Evolutionary conservation across 1,140 invertebrate species (phyloP), one percentile per base, ranked within the genome.

Genomic region (Oryzaephilus surinamensis): DNA sequence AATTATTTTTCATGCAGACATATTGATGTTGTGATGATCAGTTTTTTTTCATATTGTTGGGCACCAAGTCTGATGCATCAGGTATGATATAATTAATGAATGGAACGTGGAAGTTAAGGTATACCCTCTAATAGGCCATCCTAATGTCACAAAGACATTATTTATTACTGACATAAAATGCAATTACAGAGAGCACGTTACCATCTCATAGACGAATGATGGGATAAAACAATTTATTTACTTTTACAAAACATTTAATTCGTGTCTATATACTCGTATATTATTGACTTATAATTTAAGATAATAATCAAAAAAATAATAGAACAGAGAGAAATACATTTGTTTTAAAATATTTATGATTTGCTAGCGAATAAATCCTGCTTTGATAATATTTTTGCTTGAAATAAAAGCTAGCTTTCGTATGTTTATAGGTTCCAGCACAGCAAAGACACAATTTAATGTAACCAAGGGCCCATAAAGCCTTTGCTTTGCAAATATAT

Each of bases 1-100:
- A 57, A 57, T 57, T 55, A 57, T 57, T 55, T 57, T 55, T 47
- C 48, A 48, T 44, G 48, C 39, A 41, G 50, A 56, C 54, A 52
- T 53, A 55, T 53, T 52, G 54, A 51, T 54, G 47, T 51, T 31
- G 46, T 34, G 45, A 38, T 23, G 32, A 36, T 29, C 28, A 21
- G 12, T 16, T 7, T 15, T 33, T n/a, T n/a, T n/a, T n/a, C n/a
- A n/a, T n/a, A n/a, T n/a, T n/a, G n/a, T n/a, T n/a, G n/a, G n/a
- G n/a, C n/a, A n/a, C n/a, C n/a, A n/a, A n/a, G n/a, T 24, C 11
- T 11, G 23, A 8, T 8, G 11, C 23, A 10, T 24, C 10, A 11
- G 23, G 13, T 34, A 12, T 2, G 28, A 43, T 18, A 42, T 52
- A 53, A 55, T 55, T 53, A 55, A 55, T 45, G 51, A 44, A 48